These are phyloP conservation scores for Siniperca scherzeri DNA, from an alignment of 2,797 vertebrate genomes.

Conservation along the genomic window DNA sequence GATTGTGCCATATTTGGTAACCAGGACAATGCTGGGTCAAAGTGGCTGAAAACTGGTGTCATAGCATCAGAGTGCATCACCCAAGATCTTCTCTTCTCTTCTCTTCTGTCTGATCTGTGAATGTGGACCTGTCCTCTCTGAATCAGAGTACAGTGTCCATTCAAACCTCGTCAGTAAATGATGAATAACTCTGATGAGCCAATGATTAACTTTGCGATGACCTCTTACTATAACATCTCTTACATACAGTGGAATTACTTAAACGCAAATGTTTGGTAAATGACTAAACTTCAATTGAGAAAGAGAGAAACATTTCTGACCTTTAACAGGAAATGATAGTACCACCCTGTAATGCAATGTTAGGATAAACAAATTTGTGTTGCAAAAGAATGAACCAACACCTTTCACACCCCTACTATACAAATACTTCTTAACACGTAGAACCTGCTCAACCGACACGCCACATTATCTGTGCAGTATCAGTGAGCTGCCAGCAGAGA, in stretches of 20 bases:
- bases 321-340: constrained; percentile 12
- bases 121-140: neutral
- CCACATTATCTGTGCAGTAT: constrained; percentile 39
- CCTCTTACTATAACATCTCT: neutral
- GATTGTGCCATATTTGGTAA: constrained; percentile 66
- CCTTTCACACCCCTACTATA: neutral
- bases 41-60: constrained; percentile 7
- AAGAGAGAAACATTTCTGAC: constrained; percentile 8
- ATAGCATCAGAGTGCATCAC: constrained; percentile 10
- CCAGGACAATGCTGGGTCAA: neutral
- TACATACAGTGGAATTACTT: constrained; percentile 10
- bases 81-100: neutral
- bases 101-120: neutral
- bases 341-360: neutral
- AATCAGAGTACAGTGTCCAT: neutral
- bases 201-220: neutral
- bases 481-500: constrained; percentile 60
- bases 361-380: neutral
- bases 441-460: neutral
- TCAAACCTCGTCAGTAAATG: neutral
- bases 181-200: constrained; percentile 12
- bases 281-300: neutral
- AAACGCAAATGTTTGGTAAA: neutral
- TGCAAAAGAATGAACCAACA: constrained; percentile 31
- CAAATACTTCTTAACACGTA: constrained; percentile 9